Percentiles rank a stretch among this genome's conserved stretches.
Evolutionary conservation across 2,113 vertebrate genomes (phyloP).

Genomic region (Petroica traversi): DNA sequence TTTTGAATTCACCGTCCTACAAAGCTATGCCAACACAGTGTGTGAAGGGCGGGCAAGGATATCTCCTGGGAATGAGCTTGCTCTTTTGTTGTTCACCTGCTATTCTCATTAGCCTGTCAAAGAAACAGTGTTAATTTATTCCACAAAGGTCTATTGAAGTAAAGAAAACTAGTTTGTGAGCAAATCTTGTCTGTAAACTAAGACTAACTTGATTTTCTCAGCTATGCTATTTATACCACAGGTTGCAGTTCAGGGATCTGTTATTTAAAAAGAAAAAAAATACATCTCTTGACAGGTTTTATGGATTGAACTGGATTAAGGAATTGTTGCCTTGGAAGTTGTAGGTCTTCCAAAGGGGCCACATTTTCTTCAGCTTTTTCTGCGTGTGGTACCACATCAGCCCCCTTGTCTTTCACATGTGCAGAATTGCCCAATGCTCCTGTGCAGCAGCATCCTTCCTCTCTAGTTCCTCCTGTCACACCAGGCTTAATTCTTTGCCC

Average conservation of each 20-base stretch:
- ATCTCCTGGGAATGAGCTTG: neutral
- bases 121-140: conserved; percentile 1
- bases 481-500: neutral
- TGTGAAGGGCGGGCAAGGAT: neutral
- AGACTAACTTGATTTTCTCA: neutral
- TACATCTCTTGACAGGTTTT: neutral
- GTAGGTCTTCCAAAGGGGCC: neutral
- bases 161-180: neutral
- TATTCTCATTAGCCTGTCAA: neutral
- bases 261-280: neutral
- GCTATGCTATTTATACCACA: neutral
- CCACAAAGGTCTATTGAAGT: neutral
- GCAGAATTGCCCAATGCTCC: fast-evolving
- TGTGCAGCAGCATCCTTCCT: neutral
- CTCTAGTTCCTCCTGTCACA: neutral
- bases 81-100: neutral
- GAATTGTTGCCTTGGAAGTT: neutral
- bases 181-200: neutral
- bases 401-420: neutral
- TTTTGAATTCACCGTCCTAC: neutral
- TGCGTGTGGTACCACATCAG: fast-evolving
- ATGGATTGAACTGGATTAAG: neutral
- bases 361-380: neutral
- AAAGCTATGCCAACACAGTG: neutral
- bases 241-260: neutral